Evolutionary conservation across 2,113 vertebrate species (phyloP), one percentile per base, ranked within the genome.

Genomic region (Tetraodon nigroviridis): DNA sequence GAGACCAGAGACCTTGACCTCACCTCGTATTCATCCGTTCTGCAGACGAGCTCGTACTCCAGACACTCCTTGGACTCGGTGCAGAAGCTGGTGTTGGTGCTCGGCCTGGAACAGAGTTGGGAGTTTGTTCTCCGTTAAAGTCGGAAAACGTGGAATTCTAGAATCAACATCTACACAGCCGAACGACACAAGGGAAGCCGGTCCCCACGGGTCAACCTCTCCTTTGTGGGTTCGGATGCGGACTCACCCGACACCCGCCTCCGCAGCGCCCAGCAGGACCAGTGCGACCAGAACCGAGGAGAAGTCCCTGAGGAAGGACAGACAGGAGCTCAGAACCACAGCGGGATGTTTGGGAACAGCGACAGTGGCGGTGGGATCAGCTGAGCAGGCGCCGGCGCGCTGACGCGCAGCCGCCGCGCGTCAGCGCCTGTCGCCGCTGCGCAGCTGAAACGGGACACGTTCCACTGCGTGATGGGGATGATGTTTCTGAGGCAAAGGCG

Each of bases 21-120:
- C 51, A 89, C 90, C 76, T 92, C 90, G 24, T 92, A 92, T 50
- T 90, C 86, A 0, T 86, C 86, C 3, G 89, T 91, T 73, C 75
- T 86, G 81, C 90, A 92, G 55, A 92, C 56, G 51, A 89, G 82
- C 3, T 88, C 75, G 44, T 87, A 92, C 58, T 88, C 79, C 18
- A 92, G 80, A 73, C 90, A 91, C 20, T 90, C 90, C 61, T 79
- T 87, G 0, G 90, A 88, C 73, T 89, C 90, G 0, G 86, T 84
- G 71, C 90, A 92, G 45, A 87, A 87, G 75, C 88, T 90, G 71
- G 3, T 60, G 75, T 84, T 86, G 58, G 81, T 82, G 40, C 87
- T 90, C 6, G 75, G 84, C 1, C 89, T 91, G 11, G 0, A 55
- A 67, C 15, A 58, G 6, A 7, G 42, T 29, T 2, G 44, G 6